Evolutionary conservation across 2,888 invertebrate species (phyloP).

Genomic region (Phragmatobia fuliginosa): DNA sequence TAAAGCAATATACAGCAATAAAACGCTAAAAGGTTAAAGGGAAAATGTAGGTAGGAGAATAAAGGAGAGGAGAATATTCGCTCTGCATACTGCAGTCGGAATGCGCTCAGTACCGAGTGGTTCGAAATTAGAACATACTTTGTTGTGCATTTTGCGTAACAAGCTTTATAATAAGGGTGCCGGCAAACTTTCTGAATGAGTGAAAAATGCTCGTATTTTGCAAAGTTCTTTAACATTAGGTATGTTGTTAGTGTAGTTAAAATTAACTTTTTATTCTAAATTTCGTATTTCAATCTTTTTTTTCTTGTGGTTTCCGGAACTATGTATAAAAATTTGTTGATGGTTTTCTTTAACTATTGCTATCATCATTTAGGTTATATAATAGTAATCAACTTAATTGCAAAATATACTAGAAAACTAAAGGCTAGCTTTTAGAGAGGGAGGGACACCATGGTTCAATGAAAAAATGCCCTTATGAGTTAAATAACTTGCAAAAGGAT

Average conservation of each 20-base stretch:
- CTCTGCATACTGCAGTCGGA: slow-evolving; percentile 62
- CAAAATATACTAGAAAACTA: too few relatives aligned
- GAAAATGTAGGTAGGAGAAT: slow-evolving; percentile 52
- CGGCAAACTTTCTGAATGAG: not conserved
- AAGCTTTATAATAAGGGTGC: slow-evolving; percentile 50
- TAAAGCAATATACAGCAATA: slow-evolving; percentile 58
- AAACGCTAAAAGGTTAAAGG: slow-evolving; percentile 54
- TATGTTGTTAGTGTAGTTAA: not conserved
- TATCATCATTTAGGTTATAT: too few relatives aligned
- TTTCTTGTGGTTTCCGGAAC: not conserved
- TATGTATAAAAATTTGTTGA: not conserved
- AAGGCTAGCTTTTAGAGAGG: not conserved
- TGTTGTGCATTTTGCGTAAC: slow-evolving; percentile 69
- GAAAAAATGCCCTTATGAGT: too few relatives aligned
- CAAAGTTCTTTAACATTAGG: not conserved
- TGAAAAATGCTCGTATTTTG: too few relatives aligned
- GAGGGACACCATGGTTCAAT: too few relatives aligned
- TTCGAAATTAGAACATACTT: slow-evolving; percentile 75
- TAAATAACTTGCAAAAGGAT: too few relatives aligned
- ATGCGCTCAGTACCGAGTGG: slow-evolving; percentile 62
- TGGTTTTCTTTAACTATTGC: too few relatives aligned
- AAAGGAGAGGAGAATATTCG: slow-evolving; percentile 64
- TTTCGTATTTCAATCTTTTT: not conserved
- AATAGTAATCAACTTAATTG: too few relatives aligned
- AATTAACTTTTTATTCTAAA: not conserved